Evolutionary conservation across 2,888 invertebrate genomes (phyloP), one percentile per base, ranked within the genome.

Genomic region (Lamproptera curius): DNA sequence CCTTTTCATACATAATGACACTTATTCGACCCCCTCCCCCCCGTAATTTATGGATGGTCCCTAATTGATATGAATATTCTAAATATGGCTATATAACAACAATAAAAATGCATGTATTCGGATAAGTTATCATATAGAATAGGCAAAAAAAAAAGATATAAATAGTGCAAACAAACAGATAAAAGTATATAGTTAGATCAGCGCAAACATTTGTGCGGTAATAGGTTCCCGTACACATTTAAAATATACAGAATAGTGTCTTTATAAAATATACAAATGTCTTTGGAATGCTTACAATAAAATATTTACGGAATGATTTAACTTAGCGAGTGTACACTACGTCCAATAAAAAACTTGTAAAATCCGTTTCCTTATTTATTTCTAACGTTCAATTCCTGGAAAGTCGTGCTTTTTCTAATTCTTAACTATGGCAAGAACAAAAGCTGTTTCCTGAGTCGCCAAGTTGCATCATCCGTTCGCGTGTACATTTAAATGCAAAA

Each of bases 211-310:
- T 16, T 37, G 17, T 37, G 37, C 14, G 11, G 16, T 16, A 11
- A 42, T 45, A 36, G 13, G 28, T 33, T 48, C 11, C 33, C 48
- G 53, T 43, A 53, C 26, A 42, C 20, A 11, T 31, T 6, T 47
- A 56, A 40, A 55, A 43, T n/a, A 57, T 59, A 59, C 59, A 58
- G 59, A 66, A 63, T 56, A 75, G 66, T 72, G 71, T 72, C 71
- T 62, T 61, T 68, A 59, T 60, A 31, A 52, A 52, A 57, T 60
- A n/a, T n/a, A n/a, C n/a, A 67, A 71, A 26, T 61, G 73, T 84
- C 84, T 85, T 85, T 85, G 84, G 84, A 84, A 84, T 83, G 78
- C 70, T 73, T 69, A 62, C 59, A 67, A n/a, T n/a, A n/a, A 65
- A 63, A 62, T 59, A 63, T 47, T 16, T 11, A 20, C 11, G 28